phyloP scores from a whole-genome alignment of 2,113 vertebrate genomes.

The Ciconia boyciana region DNA sequence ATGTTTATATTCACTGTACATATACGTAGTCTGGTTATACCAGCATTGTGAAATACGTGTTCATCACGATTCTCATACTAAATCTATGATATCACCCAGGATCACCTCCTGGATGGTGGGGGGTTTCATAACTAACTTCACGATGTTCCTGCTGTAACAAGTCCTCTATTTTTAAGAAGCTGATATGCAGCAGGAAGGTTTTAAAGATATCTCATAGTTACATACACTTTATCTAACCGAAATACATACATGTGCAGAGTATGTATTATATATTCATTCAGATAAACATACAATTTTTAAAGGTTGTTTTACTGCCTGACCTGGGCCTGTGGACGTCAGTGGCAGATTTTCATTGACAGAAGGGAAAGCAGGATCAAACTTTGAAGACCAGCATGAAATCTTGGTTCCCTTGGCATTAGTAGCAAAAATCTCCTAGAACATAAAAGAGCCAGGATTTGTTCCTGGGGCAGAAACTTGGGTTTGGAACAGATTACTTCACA shows the following conservation, averaged over 20 bases:
- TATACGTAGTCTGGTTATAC: not conserved
- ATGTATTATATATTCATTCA: not conserved
- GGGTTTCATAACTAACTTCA: not conserved
- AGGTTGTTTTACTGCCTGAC: not conserved
- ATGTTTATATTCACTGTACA: not conserved
- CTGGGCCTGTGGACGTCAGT: not conserved
- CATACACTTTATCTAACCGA: not conserved
- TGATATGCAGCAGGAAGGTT: not conserved
- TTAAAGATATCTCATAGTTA: not conserved
- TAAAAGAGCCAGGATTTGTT: not conserved
- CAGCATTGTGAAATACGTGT: not conserved
- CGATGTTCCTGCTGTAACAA: not conserved
- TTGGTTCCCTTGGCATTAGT: not conserved
- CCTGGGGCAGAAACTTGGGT: not conserved
- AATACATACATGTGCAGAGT: accelerated
- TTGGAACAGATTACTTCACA: slow-evolving; percentile 14
- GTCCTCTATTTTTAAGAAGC: not conserved
- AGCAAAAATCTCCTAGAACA: not conserved
- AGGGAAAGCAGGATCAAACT: not conserved
- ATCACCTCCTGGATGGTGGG: not conserved
- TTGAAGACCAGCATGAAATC: not conserved
- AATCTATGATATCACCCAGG: not conserved
- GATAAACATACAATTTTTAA: not conserved
- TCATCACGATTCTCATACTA: not conserved
- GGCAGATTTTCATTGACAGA: not conserved